Conservation (phyloP, 2,113 vertebrate genomes). For the Oplegnathus fasciatus region DNA sequence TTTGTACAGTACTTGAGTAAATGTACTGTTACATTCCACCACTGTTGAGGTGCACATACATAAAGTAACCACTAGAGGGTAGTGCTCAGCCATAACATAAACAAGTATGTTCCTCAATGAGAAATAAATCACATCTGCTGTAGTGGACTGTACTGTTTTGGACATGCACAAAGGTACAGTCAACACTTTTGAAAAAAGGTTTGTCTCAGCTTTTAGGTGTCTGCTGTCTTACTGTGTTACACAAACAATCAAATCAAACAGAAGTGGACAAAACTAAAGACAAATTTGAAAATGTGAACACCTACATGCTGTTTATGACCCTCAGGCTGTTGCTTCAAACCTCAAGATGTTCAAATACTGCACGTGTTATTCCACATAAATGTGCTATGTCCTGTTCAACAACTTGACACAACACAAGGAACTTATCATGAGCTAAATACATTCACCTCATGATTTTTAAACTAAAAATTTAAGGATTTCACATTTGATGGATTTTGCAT, state of each 20-base stretch:
- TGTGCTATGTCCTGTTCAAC: not conserved
- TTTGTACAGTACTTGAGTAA: not conserved
- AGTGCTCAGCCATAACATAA: not conserved
- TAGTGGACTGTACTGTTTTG: no score
- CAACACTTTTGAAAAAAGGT: not conserved
- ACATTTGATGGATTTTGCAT: not conserved
- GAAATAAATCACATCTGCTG: not conserved
- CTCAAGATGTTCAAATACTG: not conserved
- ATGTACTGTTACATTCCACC: no score
- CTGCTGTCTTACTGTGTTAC: not conserved
- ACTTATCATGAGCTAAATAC: not conserved
- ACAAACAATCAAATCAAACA: not conserved
- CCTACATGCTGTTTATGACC: not conserved
- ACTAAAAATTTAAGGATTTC: not conserved
- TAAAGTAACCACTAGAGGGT: slow-evolving; percentile 14
- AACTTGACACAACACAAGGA: not conserved
- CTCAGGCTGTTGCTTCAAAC: not conserved
- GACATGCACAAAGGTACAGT: not conserved
- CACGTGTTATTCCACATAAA: not conserved
- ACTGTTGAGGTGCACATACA: not conserved
- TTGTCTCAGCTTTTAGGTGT: not conserved
- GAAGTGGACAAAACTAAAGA: not conserved
- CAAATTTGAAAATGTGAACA: not conserved
- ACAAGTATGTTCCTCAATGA: not conserved
- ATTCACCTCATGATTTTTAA: not conserved